Evolutionary conservation across 53 echinoderm and acorn worm genomes (phyloP).

Genomic region (Zoroaster sp.): DNA sequence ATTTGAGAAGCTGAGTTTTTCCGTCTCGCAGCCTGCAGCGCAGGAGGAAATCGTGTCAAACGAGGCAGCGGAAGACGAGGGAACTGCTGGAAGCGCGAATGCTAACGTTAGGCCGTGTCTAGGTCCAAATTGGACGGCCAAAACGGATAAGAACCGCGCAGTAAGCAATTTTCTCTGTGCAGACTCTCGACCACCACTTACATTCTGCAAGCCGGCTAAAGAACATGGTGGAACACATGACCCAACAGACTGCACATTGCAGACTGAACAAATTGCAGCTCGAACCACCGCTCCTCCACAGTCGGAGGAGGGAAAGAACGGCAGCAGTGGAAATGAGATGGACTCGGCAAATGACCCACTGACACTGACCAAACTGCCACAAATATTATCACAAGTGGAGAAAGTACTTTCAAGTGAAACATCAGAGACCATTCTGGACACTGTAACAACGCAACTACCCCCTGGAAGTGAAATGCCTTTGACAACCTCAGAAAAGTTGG

Average conservation of each 20-base stretch:
- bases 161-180: not conserved
- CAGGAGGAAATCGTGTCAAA: not conserved
- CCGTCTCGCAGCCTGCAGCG: not conserved
- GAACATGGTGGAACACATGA: not conserved
- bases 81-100: not conserved
- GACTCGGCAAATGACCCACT: not conserved
- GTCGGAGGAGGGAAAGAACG: too few species aligned
- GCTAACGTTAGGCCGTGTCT: not conserved
- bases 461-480: not conserved
- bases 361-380: not conserved
- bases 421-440: not conserved
- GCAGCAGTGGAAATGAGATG: not conserved
- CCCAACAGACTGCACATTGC: not conserved
- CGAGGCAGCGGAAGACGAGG: not conserved
- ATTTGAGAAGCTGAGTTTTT: conserved; percentile 61
- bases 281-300: not conserved
- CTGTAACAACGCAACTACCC: not conserved
- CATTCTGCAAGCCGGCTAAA: not conserved
- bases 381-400: not conserved
- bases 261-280: not conserved
- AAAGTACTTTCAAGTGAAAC: not conserved
- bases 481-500: not conserved
- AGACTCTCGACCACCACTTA: not conserved
- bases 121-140: not conserved
- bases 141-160: not conserved